Base-by-base conservation (phyloP, 1,140 invertebrate genomes). In the Campoletis sonorensis region DNA sequence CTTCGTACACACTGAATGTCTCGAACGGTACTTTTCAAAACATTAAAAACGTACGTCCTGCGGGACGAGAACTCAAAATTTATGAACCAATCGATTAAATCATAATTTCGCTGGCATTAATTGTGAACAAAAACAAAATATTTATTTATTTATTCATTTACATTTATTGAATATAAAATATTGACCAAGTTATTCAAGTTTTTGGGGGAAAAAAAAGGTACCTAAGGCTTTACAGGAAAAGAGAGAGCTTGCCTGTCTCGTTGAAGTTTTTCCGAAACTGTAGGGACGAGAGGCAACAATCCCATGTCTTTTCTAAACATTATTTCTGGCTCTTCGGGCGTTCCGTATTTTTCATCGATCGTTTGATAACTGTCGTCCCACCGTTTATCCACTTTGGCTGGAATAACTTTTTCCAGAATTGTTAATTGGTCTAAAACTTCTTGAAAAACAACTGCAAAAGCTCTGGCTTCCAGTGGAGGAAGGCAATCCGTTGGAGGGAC, bases 41-140 rank as follows among this genome's bases (percentile, higher is more conserved):
- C 79, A n/a, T 87, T 80, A n/a, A 82, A 79, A 7, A 85, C 15
- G 10, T 86, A 87, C 37, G 86, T 86, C 61, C 88, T 90, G 72
- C 54, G 37, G 76, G 16, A 58, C 75, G 58, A 79, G n/a, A 37
- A 5, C 67, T 4, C 11, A 26, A 61, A 40, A 33, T 27, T 23
- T 2, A 33, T 18, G 3, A 4, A 4, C 4, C 37, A 1, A 10
- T 40, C 13, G 16, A 10, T 15, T 4, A 23, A 33, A 33, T 4
- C 3, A 33, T 4, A 33, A 33, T 33, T 33, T 4, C 2, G 30
- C 30, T 2, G 7, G 30, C 30, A 33, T 4, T 33, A 33, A 4
- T 33, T 4, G 7, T 33, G 7, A 33, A 33, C 30, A 33, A 33
- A 33, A 33, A 33, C 30, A 7, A 33, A 33, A 33, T 2, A 33